Evolutionary conservation across 2,797 vertebrate genomes (phyloP).

Genomic region (Bradypodion pumilum): DNA sequence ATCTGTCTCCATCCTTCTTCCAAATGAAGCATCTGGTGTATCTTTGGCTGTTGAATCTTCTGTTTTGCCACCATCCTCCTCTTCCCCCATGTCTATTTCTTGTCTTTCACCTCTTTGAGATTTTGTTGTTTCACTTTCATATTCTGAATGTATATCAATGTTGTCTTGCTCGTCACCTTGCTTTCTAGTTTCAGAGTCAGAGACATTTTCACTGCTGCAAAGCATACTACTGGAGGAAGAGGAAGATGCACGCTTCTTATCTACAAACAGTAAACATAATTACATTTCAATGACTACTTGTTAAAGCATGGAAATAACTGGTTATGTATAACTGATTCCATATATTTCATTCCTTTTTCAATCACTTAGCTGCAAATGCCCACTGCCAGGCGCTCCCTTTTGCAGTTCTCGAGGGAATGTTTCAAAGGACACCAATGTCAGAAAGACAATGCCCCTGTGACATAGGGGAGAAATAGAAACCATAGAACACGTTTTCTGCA

Average conservation of each 20-base stretch:
- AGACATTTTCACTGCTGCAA: slow-evolving; percentile 73
- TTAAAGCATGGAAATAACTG: not conserved
- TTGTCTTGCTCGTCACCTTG: not conserved
- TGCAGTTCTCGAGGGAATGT: no score
- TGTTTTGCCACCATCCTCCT: slow-evolving; percentile 26
- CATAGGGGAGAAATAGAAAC: no score
- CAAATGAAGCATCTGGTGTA: slow-evolving; percentile 26
- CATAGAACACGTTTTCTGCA: no score
- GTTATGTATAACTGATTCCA: not conserved
- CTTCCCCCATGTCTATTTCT: slow-evolving; percentile 18
- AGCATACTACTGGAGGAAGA: slow-evolving; percentile 67
- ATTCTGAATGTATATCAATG: not conserved
- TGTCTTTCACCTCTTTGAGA: slow-evolving; percentile 33
- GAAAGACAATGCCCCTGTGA: no score
- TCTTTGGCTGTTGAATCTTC: slow-evolving; percentile 22
- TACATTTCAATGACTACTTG: slow-evolving; percentile 19
- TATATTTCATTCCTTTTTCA: not conserved
- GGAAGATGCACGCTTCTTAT: slow-evolving; percentile 56
- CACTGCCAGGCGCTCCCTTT: no score
- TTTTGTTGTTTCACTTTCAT: slow-evolving; percentile 22
- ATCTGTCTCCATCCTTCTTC: not conserved
- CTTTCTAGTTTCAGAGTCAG: not conserved
- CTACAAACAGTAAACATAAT: slow-evolving; percentile 61
- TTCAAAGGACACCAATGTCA: no score
- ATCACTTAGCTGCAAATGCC: not conserved